These are phyloP conservation scores for Lepus americanus DNA, from an alignment of 2,113 vertebrate genomes.

Conservation along the genomic window DNA sequence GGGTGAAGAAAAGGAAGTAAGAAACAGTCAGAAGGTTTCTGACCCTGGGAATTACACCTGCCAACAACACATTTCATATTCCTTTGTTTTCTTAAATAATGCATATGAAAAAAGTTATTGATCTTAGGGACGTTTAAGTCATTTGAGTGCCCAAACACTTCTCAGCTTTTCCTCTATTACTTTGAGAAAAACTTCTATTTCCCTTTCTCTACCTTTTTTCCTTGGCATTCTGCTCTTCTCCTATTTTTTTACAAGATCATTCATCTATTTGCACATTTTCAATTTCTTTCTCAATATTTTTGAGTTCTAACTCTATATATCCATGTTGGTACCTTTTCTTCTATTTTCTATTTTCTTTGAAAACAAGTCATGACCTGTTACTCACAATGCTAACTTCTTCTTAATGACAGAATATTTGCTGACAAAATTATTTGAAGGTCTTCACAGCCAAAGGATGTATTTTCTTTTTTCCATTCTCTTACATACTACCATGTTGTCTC, in stretches of 20 bases:
- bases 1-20: background rate
- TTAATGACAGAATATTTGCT: conserved; percentile 66
- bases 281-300: background rate
- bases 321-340: background rate
- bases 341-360: background rate
- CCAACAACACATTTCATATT: background rate
- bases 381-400: conserved; percentile 24
- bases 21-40: background rate
- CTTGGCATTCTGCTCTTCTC: conserved; percentile 15
- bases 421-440: conserved; percentile 62
- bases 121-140: background rate
- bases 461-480: conserved; percentile 37
- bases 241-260: background rate
- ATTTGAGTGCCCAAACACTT: background rate
- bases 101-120: background rate
- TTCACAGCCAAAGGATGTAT: conserved; percentile 56
- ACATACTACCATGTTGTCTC: conserved; percentile 36
- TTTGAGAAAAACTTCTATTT: background rate
- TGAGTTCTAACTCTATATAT: background rate
- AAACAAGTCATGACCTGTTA: conserved; percentile 29
- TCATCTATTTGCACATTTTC: background rate
- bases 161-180: background rate
- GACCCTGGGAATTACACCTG: background rate
- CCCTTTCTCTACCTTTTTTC: background rate
- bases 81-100: conserved; percentile 17